Evolutionary conservation across 2,113 vertebrate species (phyloP).

Genomic region (Siniperca knerii): DNA sequence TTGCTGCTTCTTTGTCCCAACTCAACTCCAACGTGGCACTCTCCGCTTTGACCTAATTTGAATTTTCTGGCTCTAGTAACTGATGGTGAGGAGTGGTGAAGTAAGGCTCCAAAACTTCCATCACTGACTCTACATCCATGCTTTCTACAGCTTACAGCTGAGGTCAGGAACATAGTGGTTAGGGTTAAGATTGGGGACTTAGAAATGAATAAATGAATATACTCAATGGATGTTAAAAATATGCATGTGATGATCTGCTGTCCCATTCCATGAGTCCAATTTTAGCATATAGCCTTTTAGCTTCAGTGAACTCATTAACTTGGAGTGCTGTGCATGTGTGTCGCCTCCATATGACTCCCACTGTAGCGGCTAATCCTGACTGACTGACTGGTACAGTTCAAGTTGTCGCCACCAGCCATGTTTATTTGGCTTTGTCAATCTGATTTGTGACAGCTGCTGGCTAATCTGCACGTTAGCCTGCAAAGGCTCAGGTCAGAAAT

Average conservation of each 20-base stretch:
- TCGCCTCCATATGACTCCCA: slow-evolving; percentile 45
- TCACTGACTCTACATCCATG: slow-evolving; percentile 2
- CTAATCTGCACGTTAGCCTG: slow-evolving; percentile 61
- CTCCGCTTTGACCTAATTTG: slow-evolving; percentile 28
- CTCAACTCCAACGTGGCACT: slow-evolving; percentile 5
- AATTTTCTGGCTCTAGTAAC: slow-evolving; percentile 14
- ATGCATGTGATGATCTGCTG: slow-evolving; percentile 29
- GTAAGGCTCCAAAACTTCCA: slow-evolving; percentile 1
- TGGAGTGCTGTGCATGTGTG: slow-evolving; percentile 37
- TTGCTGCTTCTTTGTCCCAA: slow-evolving; percentile 3
- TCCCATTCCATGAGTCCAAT: slow-evolving; percentile 34
- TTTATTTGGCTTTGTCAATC: slow-evolving; percentile 65
- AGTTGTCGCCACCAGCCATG: slow-evolving; percentile 55
- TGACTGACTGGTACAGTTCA: slow-evolving; percentile 67
- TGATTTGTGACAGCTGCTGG: slow-evolving; percentile 69
- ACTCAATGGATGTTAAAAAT: slow-evolving; percentile 30
- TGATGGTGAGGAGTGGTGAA: neutral
- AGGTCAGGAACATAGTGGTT: slow-evolving; percentile 6
- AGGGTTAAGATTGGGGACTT: slow-evolving; percentile 14
- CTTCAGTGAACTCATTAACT: slow-evolving; percentile 66
- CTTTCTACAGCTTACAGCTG: neutral
- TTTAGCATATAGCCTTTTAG: slow-evolving; percentile 53
- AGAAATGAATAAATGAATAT: slow-evolving; percentile 7
- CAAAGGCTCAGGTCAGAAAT: slow-evolving; percentile 50
- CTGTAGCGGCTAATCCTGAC: slow-evolving; percentile 66